Evolutionary conservation across 2,797 vertebrate genomes (phyloP), one percentile per base, ranked within the genome.

Genomic region (Pterois miles): DNA sequence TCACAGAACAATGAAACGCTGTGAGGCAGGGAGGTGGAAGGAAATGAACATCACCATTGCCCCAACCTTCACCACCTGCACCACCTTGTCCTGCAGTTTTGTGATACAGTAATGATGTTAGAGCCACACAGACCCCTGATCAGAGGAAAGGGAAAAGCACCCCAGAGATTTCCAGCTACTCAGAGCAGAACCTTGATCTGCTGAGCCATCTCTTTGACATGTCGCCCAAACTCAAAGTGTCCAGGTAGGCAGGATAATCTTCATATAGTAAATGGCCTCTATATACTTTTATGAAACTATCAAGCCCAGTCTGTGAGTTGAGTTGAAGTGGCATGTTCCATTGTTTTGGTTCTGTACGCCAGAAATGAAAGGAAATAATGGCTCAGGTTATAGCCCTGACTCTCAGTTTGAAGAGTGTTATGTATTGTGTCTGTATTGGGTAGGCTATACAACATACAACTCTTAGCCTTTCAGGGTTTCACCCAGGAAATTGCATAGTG

Each of bases 61-160:
- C 64, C 52, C 54, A 74, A 71, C 77, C 54, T 71, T 80, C 56
- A 22, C 67, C 46, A 66, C 73, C 63, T 80, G 68, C 54, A 77
- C 57, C n/a, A 43, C 57, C 43, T 48, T 76, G 74, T 76, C 78
- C 76, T 67, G 66, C 63, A 36, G 52, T 57, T 85, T 71, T 52
- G 78, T 52, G 71, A 73, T 78, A n/a, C n/a, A n/a, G n/a, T n/a
- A 79, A 83, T 65, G 84, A 89, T 80, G 74, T 81, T 52, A 60
- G 46, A 78, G 69, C 69, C 23, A 8, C 72, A 64, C 59, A 65
- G 31, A 75, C 48, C 66, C 60, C 58, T 74, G 74, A 69, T 62
- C 58, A 73, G 65, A 65, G 23, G 71, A 77, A 76, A 78, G 69
- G 29, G 48, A 40, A 83, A 52, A 74, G 64, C 65, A 71, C 79